phyloP scores from a whole-genome alignment of 2,113 vertebrate species.

The Neolamprologus kungweensis region DNA sequence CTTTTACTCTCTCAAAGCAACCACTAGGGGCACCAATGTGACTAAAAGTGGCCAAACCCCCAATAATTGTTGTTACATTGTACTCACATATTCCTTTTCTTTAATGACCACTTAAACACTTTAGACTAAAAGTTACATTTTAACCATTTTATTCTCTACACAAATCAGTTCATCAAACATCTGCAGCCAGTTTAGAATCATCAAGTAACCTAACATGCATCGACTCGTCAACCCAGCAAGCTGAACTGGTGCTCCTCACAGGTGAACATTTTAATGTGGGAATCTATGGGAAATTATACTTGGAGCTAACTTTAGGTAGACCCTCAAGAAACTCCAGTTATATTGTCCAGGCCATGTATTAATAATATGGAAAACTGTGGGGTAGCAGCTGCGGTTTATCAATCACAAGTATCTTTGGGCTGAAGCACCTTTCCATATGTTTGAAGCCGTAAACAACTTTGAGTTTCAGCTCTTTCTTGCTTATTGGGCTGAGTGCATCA shows the following conservation, averaged over 20 bases:
- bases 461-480: background rate
- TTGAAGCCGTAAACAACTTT: rapidly evolving
- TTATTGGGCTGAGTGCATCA: background rate
- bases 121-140: background rate
- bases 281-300: background rate
- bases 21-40: background rate
- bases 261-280: background rate
- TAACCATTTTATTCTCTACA: background rate
- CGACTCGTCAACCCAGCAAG: background rate
- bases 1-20: background rate
- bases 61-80: background rate
- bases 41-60: rapidly evolving
- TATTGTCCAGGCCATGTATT: background rate
- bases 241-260: background rate
- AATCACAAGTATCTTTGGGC: background rate
- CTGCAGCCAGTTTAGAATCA: background rate
- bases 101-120: background rate
- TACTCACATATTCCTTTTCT: background rate
- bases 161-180: background rate
- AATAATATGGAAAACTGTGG: background rate
- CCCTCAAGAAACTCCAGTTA: background rate
- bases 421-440: background rate
- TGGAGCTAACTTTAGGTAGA: background rate
- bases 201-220: background rate
- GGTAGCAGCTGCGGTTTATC: background rate